Conservation (phyloP, 2,797 vertebrate genomes). For the Micrastur ruficollis region DNA sequence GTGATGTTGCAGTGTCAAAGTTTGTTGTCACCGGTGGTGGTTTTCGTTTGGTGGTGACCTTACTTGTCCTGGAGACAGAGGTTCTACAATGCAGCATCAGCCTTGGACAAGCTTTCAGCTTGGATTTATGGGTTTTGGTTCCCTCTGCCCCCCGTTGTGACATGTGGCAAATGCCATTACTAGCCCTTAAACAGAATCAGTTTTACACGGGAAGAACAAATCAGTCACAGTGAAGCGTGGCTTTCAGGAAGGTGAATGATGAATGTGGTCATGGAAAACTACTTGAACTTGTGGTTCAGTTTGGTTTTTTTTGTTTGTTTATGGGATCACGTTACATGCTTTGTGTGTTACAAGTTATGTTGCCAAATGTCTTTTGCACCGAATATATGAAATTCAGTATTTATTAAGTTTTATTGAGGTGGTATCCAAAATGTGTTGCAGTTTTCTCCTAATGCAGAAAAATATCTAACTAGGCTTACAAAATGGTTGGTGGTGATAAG, state of each 20-base stretch:
- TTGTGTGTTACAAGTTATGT: not conserved
- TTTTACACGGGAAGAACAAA: not conserved
- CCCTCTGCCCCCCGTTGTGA: not conserved
- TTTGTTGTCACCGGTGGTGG: not conserved
- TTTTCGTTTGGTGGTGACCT: conserved; percentile 9
- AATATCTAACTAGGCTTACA: not conserved
- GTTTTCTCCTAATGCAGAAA: not conserved
- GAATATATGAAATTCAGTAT: not conserved
- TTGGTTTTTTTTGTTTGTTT: not conserved
- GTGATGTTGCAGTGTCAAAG: not conserved
- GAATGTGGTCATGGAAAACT: not conserved
- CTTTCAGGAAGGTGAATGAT: conserved; percentile 4
- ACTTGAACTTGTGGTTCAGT: not conserved
- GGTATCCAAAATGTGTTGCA: not conserved
- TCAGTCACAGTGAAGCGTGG: not conserved
- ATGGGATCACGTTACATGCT: not conserved
- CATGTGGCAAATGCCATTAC: not conserved
- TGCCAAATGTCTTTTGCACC: not conserved
- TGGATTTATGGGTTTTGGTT: conserved; percentile 5
- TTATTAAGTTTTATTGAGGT: not conserved
- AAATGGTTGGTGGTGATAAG: not conserved
- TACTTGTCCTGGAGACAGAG: not conserved
- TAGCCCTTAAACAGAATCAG: not conserved
- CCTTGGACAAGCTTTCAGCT: conserved; percentile 1
- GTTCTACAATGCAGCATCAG: not conserved